Conservation (phyloP, 2,113 vertebrate species). For the Sisor rabdophorus region DNA sequence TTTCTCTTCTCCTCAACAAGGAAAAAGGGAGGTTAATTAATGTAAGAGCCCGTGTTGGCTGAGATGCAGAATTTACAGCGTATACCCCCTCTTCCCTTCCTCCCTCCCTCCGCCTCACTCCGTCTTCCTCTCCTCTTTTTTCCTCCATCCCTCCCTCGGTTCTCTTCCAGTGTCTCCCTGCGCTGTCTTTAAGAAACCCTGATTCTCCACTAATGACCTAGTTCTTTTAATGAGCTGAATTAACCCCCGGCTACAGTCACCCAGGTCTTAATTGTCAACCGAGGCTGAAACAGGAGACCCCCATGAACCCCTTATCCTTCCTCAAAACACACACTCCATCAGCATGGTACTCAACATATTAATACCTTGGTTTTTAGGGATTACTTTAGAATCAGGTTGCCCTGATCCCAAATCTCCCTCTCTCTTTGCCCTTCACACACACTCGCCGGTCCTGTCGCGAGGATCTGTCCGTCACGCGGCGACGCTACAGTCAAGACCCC, state of each 20-base stretch:
- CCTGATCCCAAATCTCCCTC: not conserved
- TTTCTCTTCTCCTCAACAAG: slow-evolving; percentile 71
- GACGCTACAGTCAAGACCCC: slow-evolving; percentile 70
- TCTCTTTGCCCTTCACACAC: not conserved
- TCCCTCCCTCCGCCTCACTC: slow-evolving; percentile 60
- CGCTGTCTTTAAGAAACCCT: slow-evolving; percentile 96
- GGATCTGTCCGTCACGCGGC: slow-evolving; percentile 74
- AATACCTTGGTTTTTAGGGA: slow-evolving; percentile 62
- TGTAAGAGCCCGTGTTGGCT: slow-evolving; percentile 92
- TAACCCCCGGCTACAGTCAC: slow-evolving; percentile 99
- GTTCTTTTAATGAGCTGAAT: slow-evolving; percentile 99
- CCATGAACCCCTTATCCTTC: slow-evolving; percentile 57
- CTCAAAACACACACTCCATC: slow-evolving; percentile 53
- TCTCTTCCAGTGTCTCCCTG: slow-evolving; percentile 71
- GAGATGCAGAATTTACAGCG: slow-evolving; percentile 92
- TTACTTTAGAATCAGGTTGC: not conserved
- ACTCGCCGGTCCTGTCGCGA: slow-evolving; percentile 44
- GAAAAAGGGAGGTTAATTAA: slow-evolving; percentile 99
- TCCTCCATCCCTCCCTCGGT: slow-evolving; percentile 58
- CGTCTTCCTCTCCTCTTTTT: slow-evolving; percentile 71
- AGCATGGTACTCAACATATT: slow-evolving; percentile 86
- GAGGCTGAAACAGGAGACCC: slow-evolving; percentile 88
- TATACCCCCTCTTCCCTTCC: slow-evolving; percentile 59
- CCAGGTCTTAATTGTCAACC: slow-evolving; percentile 99
- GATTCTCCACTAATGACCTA: slow-evolving; percentile 99